These are phyloP conservation scores for Amia ocellicauda DNA, from an alignment of 2,113 vertebrate species.

Conservation along the genomic window DNA sequence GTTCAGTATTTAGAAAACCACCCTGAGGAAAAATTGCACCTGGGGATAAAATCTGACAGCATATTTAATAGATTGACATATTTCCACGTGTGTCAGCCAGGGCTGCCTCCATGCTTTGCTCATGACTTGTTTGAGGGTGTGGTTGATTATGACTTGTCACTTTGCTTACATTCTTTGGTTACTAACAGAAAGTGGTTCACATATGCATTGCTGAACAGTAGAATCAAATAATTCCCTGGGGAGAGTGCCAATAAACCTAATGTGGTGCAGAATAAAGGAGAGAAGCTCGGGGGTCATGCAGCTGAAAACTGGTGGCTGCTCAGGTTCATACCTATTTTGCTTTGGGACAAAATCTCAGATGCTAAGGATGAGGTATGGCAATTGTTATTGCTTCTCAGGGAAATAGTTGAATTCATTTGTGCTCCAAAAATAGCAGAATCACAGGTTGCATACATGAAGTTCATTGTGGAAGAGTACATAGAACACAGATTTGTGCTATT, in stretches of 20 bases:
- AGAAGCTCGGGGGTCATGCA: conserved; percentile 27
- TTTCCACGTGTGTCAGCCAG: too few relatives aligned
- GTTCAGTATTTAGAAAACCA: conserved; percentile 20
- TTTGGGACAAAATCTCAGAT: conserved; percentile 25
- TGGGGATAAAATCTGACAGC: conserved; percentile 27
- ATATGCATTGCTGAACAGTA: conserved; percentile 25
- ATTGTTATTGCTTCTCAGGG: conserved; percentile 23
- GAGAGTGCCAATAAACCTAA: conserved; percentile 30
- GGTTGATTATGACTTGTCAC: conserved; percentile 24
- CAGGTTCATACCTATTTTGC: conserved; percentile 24
- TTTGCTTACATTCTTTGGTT: conserved; percentile 28
- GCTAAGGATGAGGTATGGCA: conserved; percentile 23
- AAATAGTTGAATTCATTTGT: conserved; percentile 29
- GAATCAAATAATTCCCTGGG: conserved; percentile 31
- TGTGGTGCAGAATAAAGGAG: conserved; percentile 24
- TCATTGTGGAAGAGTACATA: conserved; percentile 22
- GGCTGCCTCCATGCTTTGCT: conserved; percentile 20
- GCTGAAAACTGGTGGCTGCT: conserved; percentile 34
- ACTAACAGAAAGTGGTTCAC: conserved; percentile 30
- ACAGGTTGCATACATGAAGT: conserved; percentile 29
- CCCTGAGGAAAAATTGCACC: conserved; percentile 23
- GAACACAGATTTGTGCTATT: conserved; percentile 26
- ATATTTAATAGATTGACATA: conserved; percentile 27
- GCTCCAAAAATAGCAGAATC: conserved; percentile 27
- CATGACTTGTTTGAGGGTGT: conserved; percentile 28